Conservation (phyloP, 2,113 vertebrate species). For the Odocoileus virginianus region DNA sequence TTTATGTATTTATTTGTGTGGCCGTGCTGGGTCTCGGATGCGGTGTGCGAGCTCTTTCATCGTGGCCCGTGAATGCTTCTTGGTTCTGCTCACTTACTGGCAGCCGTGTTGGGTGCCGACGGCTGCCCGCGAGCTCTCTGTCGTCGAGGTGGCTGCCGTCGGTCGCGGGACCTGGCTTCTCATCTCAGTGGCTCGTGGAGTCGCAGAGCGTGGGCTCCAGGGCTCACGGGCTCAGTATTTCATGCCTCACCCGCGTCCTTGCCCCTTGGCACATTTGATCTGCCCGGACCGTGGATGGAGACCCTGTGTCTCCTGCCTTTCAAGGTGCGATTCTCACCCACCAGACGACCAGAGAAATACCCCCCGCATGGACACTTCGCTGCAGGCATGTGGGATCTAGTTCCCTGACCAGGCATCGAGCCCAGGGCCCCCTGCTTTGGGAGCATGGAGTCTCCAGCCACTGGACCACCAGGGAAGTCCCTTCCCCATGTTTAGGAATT, state of each 20-base stretch:
- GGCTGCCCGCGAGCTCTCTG: rapidly evolving
- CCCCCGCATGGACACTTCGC: rapidly evolving
- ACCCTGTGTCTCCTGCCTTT: not conserved
- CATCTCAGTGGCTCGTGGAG: rapidly evolving
- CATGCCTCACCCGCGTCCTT: not conserved
- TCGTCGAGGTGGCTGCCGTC: not conserved
- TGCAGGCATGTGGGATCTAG: not conserved
- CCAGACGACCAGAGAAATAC: not conserved
- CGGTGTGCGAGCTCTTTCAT: rapidly evolving
- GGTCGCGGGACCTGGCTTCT: rapidly evolving
- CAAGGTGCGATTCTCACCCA: not conserved
- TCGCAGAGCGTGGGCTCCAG: not conserved
- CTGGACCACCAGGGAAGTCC: not conserved
- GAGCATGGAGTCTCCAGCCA: not conserved
- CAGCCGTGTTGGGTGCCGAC: rapidly evolving
- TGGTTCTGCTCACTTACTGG: not conserved
- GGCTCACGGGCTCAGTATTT: not conserved
- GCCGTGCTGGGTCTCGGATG: not conserved
- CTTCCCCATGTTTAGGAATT: not conserved
- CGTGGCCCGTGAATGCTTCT: rapidly evolving
- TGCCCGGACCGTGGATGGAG: not conserved
- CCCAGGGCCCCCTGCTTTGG: not conserved
- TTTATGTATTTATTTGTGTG: not conserved
- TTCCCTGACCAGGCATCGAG: not conserved
- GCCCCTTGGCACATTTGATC: not conserved